These are phyloP conservation scores for Strix uralensis DNA, from an alignment of 2,113 vertebrate genomes.

Conservation along the genomic window DNA sequence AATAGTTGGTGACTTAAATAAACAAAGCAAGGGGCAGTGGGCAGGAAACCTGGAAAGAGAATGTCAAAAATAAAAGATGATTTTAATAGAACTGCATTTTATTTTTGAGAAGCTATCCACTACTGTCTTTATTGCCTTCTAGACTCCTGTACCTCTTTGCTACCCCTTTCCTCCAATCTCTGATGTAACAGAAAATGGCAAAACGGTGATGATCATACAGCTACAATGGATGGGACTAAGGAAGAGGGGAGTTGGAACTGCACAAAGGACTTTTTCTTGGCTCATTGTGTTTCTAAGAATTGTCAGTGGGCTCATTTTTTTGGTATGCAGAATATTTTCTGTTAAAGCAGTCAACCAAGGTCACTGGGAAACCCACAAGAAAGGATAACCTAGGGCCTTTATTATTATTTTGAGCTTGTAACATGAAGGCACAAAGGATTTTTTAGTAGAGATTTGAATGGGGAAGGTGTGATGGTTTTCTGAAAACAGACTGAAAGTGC, in stretches of 20 bases:
- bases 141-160: not conserved
- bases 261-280: not conserved
- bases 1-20: not conserved
- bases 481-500: not conserved
- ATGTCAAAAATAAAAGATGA: not conserved
- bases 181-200: not conserved
- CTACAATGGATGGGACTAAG: not conserved
- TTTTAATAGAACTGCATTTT: not conserved
- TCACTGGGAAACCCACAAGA: conserved; percentile 38
- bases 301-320: not conserved
- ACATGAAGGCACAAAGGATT: not conserved
- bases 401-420: conserved; percentile 35
- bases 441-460: conserved; percentile 2
- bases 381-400: conserved; percentile 12
- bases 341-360: conserved; percentile 24
- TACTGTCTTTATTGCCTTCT: not conserved
- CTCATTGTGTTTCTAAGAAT: conserved; percentile 27
- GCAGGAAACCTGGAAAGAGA: not conserved
- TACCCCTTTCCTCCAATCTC: not conserved
- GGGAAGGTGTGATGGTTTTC: not conserved
- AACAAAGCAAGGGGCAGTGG: not conserved
- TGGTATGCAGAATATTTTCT: not conserved
- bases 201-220: not conserved
- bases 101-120: not conserved
- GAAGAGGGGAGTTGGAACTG: not conserved